A percentile compares a stretch with the other conserved stretches of the same genome.
phyloP scores from a whole-genome alignment of 1,140 invertebrate species.

The Halictus rubicundus region DNA sequence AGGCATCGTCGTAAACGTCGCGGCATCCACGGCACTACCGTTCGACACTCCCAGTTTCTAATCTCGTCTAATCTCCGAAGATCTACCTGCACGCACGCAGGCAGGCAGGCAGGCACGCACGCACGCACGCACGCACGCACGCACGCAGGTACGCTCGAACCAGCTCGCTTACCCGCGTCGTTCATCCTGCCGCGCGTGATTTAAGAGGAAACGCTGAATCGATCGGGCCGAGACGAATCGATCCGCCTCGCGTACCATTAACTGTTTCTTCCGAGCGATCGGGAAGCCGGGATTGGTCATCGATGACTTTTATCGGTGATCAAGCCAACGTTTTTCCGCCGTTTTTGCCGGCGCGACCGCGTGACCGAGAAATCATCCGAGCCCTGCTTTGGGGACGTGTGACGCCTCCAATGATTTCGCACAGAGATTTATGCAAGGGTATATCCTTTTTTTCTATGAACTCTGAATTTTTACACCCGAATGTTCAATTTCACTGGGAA shows the following conservation, averaged over 20 bases:
- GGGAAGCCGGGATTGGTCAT: background rate
- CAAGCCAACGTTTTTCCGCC: background rate
- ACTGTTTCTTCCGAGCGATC: constrained; percentile 11
- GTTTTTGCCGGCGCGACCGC: background rate
- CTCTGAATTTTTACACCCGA: no score
- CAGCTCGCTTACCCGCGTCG: background rate
- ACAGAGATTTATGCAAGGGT: no score
- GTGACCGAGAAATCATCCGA: no score
- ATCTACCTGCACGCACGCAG: constrained; percentile 30
- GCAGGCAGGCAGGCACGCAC: background rate
- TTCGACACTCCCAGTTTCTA: constrained; percentile 54
- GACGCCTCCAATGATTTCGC: no score
- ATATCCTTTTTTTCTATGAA: no score
- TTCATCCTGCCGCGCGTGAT: constrained; percentile 32
- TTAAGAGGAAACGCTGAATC: constrained; percentile 40
- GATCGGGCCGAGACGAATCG: constrained; percentile 39
- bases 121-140: no score
- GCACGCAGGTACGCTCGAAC: background rate
- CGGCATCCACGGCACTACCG: constrained; percentile 23
- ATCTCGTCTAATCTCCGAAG: constrained; percentile 47
- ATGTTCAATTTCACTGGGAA: no score
- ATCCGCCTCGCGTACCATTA: constrained; percentile 37
- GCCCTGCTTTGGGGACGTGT: no score
- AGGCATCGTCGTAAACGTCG: constrained; percentile 34
- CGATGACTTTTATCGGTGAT: constrained; percentile 23